Conservation (phyloP, 1,140 invertebrate species). For the Bombus pascuorum region DNA sequence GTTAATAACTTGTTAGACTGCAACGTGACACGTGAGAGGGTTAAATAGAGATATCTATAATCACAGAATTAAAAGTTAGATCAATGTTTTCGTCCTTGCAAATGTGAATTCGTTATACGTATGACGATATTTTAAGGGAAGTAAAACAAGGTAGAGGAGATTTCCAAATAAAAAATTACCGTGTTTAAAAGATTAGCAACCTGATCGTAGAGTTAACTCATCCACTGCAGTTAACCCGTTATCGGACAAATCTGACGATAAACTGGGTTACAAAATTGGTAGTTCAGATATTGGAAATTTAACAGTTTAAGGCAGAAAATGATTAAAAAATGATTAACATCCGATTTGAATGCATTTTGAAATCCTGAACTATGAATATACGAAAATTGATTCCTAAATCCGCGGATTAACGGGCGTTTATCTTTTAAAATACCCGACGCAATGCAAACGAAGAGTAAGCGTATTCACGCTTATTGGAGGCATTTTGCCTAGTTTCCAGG, state of each 20-base stretch:
- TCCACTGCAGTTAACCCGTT: neutral
- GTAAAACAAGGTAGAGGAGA: too few relatives aligned
- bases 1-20: too few relatives aligned
- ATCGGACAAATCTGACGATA: neutral
- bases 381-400: neutral
- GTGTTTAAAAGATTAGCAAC: neutral
- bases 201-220: neutral
- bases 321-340: too few relatives aligned
- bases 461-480: neutral
- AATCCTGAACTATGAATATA: neutral
- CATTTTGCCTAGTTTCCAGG: neutral
- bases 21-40: too few relatives aligned
- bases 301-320: neutral
- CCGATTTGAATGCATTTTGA: neutral
- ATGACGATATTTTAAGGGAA: too few relatives aligned
- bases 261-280: neutral
- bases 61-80: too few relatives aligned
- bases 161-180: too few relatives aligned
- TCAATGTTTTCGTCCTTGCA: too few relatives aligned
- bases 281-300: neutral
- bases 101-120: too few relatives aligned
- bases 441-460: neutral
- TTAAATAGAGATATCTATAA: too few relatives aligned
- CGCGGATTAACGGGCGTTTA: neutral
- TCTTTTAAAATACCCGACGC: neutral